Base-by-base conservation (phyloP, 2,113 vertebrate genomes). In the Lamprologus tigripictilis region DNA sequence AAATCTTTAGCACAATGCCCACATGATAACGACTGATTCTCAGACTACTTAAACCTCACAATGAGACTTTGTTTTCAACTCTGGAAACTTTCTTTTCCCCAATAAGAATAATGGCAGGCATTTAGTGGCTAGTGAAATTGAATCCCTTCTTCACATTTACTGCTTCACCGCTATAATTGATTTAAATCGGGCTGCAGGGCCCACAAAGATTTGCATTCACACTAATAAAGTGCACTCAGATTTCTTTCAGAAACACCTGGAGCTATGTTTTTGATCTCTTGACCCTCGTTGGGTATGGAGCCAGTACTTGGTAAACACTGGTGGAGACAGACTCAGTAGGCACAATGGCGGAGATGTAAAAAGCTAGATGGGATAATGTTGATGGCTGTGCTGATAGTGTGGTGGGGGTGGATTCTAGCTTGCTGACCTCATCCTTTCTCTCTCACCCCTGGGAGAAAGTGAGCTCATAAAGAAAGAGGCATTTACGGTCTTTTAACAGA, bases 391-490 rank as follows among this genome's bases (percentile, higher is more conserved):
- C 63, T 78, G 82, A 79, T 66, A 68, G 80, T n/a, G 81, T 23
- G 81, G 89, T 80, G 89, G 86, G 83, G 76, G 78, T 86, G 88
- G 88, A 92, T 93, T 90, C 81, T 84, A 40, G 68, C 61, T 80
- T 16, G 31, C 82, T 96, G 94, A 96, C 95, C 92, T 96, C 95
- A 96, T 90, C 89, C 83, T 26, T 71, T 71, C 83, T 90, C 85
- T 90, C 84, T 91, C 81, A 40, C 90, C 88, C 87, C 81, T 80
- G 90, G 88, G 92, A 94, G 85, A 91, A 90, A 91, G 95, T 92
- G 94, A 96, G 95, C 94, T 95, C 96, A 95, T 95, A 92, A 94
- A 92, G 91, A 95, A 89, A 90, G 86, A 81, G 40, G 86, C 90
- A 89, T 96, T 96, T 92, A 94, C 28, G 47, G 84, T 80, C 91